Evolutionary conservation across 2,113 vertebrate genomes (phyloP).

Genomic region (human (Homo sapiens)): DNA sequence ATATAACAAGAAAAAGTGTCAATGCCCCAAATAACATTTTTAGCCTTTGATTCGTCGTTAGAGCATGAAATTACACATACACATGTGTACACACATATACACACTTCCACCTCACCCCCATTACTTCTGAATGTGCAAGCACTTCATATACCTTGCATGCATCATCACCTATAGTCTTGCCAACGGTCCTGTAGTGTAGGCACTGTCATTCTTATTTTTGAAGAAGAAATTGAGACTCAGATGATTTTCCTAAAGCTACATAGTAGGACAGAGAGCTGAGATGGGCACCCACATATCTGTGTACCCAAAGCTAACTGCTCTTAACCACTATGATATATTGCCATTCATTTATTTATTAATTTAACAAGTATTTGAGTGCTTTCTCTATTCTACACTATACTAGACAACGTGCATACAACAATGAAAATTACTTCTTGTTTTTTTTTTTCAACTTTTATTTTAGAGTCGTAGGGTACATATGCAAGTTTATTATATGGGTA

Average conservation of each 20-base stretch:
- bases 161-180: neutral
- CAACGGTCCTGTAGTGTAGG: neutral
- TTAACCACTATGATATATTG: neutral
- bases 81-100: neutral
- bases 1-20: neutral
- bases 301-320: neutral
- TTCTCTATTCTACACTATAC: neutral
- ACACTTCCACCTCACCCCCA: neutral
- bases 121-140: neutral
- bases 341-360: neutral
- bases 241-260: neutral
- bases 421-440: neutral
- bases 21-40: neutral
- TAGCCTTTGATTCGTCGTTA: neutral
- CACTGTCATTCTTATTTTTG: neutral
- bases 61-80: neutral
- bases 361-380: neutral
- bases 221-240: conserved; percentile 11
- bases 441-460: too few species aligned
- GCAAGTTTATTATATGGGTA: too few species aligned
- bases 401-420: neutral
- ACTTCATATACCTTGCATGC: neutral
- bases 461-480: too few species aligned
- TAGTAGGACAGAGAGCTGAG: neutral
- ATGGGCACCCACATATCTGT: neutral